A percentile compares a stretch with the other conserved stretches of the same genome.
Conservation (phyloP, 2,113 vertebrate species). For the Mesocricetus auratus region DNA sequence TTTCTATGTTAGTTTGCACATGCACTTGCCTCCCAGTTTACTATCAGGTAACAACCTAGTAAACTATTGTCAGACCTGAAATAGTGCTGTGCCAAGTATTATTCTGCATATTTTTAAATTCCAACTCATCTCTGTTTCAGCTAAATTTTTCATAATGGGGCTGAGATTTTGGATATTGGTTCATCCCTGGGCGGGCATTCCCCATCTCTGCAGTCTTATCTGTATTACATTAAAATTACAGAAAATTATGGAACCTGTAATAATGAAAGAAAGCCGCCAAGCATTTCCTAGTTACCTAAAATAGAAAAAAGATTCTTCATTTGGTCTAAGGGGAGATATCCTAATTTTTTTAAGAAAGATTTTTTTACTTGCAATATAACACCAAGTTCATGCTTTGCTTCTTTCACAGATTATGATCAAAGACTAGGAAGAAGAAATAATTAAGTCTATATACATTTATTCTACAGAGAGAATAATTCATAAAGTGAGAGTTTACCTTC, state of each 20-base stretch:
- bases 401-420: conserved; percentile 62
- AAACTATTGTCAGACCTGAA: background rate
- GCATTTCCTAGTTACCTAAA: background rate
- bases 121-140: background rate
- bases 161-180: background rate
- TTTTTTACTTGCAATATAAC: conserved; percentile 63
- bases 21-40: background rate
- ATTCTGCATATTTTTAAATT: background rate
- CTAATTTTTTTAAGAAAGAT: too few species aligned
- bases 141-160: conserved; percentile 7
- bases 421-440: conserved; percentile 74
- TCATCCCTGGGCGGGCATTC: background rate
- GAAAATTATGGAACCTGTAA: conserved; percentile 24
- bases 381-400: conserved; percentile 35
- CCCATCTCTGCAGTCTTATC: conserved; percentile 1
- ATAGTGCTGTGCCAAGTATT: background rate
- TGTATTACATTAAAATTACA: conserved; percentile 58
- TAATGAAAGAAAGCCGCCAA: conserved; percentile 59
- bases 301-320: conserved; percentile 30
- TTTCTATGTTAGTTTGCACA: background rate
- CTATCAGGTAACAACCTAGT: background rate
- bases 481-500: conserved; percentile 72
- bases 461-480: conserved; percentile 77
- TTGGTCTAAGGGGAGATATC: background rate
- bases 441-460: conserved; percentile 63